phyloP scores from a whole-genome alignment of 2,113 vertebrate genomes.

The Pygoscelis adeliae region DNA sequence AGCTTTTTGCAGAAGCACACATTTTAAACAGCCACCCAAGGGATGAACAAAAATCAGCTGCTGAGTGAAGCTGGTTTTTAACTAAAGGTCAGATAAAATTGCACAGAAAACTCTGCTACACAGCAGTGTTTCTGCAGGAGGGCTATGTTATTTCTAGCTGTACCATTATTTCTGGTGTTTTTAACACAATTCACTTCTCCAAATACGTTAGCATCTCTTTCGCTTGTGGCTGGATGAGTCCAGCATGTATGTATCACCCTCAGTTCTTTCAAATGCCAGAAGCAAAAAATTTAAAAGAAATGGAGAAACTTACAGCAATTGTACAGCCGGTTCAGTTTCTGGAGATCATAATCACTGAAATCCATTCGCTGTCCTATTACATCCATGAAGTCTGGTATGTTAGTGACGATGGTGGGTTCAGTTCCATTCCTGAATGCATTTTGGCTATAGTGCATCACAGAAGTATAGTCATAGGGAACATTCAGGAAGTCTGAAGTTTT shows the following conservation, averaged over 20 bases:
- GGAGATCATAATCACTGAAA: slow-evolving; percentile 89
- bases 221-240: neutral
- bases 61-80: neutral
- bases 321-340: slow-evolving; percentile 87
- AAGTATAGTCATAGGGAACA: slow-evolving; percentile 88
- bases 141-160: neutral
- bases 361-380: slow-evolving; percentile 94
- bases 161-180: neutral
- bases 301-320: slow-evolving; percentile 84
- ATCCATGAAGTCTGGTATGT: slow-evolving; percentile 84
- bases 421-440: slow-evolving; percentile 81
- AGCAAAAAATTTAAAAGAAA: neutral
- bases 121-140: slow-evolving; percentile 2
- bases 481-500: slow-evolving; percentile 76
- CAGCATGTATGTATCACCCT: neutral
- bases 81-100: slow-evolving; percentile 41
- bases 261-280: neutral
- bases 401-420: slow-evolving; percentile 89
- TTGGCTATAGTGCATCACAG: slow-evolving; percentile 92
- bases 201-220: neutral
- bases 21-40: slow-evolving; percentile 16
- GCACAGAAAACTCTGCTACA: neutral
- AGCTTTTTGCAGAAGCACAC: neutral
- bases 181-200: neutral
- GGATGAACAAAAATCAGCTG: slow-evolving; percentile 14